These are phyloP conservation scores for Hiodon tergisus DNA, from an alignment of 2,113 vertebrate genomes.

Conservation along the genomic window DNA sequence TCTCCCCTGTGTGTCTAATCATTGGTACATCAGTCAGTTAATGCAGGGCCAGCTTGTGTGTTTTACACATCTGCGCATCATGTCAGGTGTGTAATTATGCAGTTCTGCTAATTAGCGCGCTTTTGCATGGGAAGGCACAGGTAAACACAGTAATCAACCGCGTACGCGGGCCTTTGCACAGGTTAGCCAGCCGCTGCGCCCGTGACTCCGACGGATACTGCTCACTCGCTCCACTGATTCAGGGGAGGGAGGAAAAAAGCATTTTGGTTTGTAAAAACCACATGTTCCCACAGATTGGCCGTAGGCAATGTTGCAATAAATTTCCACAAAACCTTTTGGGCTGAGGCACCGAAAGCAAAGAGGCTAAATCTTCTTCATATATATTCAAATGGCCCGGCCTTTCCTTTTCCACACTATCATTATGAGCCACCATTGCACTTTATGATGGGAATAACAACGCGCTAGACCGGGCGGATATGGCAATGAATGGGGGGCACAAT, in stretches of 20 bases:
- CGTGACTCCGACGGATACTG: neutral
- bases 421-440: neutral
- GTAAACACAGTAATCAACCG: too few relatives aligned
- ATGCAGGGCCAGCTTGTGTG: neutral
- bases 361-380: constrained; percentile 2
- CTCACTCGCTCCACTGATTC: neutral
- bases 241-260: neutral
- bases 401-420: constrained; percentile 1
- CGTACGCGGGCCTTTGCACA: too few relatives aligned
- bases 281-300: neutral
- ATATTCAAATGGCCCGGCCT: neutral
- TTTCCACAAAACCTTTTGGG: neutral
- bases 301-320: neutral
- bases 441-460: constrained; percentile 6
- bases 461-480: neutral
- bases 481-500: neutral
- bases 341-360: neutral
- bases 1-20: neutral
- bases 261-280: neutral
- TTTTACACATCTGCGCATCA: neutral
- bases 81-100: constrained; percentile 3
- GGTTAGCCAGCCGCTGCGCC: too few relatives aligned
- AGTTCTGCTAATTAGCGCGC: neutral
- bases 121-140: neutral
- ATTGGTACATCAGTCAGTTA: neutral